Conservation (phyloP, 2,113 vertebrate species). For the Vombatus ursinus region DNA sequence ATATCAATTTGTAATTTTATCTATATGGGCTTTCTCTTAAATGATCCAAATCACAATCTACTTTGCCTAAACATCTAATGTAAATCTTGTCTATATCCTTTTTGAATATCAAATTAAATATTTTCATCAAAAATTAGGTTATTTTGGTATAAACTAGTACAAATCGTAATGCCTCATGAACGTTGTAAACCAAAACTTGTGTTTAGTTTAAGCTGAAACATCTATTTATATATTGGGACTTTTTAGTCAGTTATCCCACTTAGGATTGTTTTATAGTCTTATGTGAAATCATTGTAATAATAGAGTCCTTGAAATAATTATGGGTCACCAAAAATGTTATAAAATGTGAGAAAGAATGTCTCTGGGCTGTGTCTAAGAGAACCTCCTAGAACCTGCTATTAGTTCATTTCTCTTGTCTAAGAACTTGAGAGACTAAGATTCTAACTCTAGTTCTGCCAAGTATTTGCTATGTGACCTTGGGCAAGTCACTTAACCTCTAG, state of each 20-base stretch:
- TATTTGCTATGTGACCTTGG: not conserved
- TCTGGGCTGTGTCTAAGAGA: not conserved
- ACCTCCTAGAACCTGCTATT: not conserved
- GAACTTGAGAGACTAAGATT: not conserved
- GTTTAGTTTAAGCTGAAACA: not conserved
- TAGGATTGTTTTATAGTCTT: not conserved
- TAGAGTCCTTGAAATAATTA: not conserved
- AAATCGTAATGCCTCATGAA: not conserved
- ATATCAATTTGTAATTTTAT: not conserved
- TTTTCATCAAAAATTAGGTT: not conserved
- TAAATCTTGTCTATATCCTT: not conserved
- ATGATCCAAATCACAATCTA: not conserved
- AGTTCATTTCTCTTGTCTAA: not conserved
- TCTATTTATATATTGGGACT: not conserved
- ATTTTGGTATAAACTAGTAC: not conserved
- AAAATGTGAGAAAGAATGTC: not conserved
- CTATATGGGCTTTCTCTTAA: not conserved
- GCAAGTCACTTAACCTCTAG: not conserved
- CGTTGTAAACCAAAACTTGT: not conserved
- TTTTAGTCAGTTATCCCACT: not conserved
- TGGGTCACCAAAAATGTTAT: not conserved
- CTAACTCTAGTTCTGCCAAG: not conserved
- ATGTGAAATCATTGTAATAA: not conserved
- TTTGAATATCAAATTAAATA: not conserved
- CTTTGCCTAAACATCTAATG: not conserved